Base-by-base conservation (phyloP, 2,888 invertebrate species). In the Minunthozetes semirufus region DNA sequence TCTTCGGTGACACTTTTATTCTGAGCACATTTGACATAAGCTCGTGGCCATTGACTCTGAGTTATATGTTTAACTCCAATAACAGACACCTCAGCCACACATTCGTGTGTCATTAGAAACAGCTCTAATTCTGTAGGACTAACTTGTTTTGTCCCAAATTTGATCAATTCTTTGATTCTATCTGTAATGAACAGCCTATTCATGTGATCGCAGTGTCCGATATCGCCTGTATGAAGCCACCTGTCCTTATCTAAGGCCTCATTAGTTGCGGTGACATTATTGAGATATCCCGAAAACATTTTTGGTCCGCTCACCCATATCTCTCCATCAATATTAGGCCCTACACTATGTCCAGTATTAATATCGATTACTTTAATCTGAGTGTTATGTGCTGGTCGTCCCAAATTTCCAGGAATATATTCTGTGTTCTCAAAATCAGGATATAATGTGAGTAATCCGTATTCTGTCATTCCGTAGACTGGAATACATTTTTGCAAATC, bases 251-350 rank as follows among this genome's bases (percentile, higher is more conserved):
- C 59, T 13, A 59, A 8, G 15, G 59, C 59, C 59, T 59, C 59
- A 4, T 15, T 4, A 17, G 27, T 59, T 1, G 59, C 59, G 9
- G 1, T 15, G 1, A 4, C 15, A 29, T 59, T 17, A 9, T 59
- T 42, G 1, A 42, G 42, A 82, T 95, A 95, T 0, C 93, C 93
- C 81, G 91, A 90, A 90, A 92, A 92, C 9, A 90, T 87, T 72
- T 89, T 84, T 22, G 90, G 89, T 0, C 93, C 92, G 81, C 90
- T 90, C 76, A 94, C 88, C 83, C 91, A 92, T 0, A 94, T 81
- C 83, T 95, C 95, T 15, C 95, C 95, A 76, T 88, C 87, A 81
- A 89, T 85, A 79, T 89, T 86, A 0, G 88, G 85, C 0, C 87
- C 88, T 19, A 88, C 82, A 76, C 82, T 80, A 79, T 84, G 80